Evolutionary conservation across 2,113 vertebrate genomes (phyloP).

Genomic region (Gambusia affinis): DNA sequence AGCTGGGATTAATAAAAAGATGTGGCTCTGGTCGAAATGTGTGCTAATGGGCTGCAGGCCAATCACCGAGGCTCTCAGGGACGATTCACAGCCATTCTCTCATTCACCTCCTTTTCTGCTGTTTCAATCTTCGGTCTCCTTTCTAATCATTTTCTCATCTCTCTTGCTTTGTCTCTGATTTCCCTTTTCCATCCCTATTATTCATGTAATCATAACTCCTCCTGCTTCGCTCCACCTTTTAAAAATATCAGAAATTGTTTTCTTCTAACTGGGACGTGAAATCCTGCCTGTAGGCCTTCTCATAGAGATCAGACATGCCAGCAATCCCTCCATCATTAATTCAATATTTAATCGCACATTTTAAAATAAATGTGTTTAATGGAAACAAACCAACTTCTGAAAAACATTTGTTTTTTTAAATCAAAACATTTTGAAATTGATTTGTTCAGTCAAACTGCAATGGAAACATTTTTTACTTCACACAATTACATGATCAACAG

Average conservation of each 20-base stretch:
- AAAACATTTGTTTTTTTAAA: too few relatives aligned
- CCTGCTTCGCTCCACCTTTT: not conserved
- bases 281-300: not conserved
- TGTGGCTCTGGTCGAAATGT: slow-evolving; percentile 41
- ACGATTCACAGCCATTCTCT: slow-evolving; percentile 27
- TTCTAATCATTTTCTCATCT: slow-evolving; percentile 44
- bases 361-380: too few relatives aligned
- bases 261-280: slow-evolving; percentile 1
- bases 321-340: too few relatives aligned
- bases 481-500: too few relatives aligned
- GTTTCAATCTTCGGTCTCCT: slow-evolving; percentile 24
- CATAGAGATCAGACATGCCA: not conserved
- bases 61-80: slow-evolving; percentile 15
- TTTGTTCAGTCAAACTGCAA: too few relatives aligned
- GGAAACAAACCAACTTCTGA: too few relatives aligned
- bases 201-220: not conserved
- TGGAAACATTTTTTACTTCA: too few relatives aligned
- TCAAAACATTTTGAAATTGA: too few relatives aligned
- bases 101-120: slow-evolving; percentile 9
- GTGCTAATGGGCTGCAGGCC: slow-evolving; percentile 31
- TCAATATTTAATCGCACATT: too few relatives aligned
- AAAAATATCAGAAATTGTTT: not conserved
- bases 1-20: slow-evolving; percentile 48
- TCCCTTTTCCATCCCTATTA: slow-evolving; percentile 11
- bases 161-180: slow-evolving; percentile 30